Evolutionary conservation across 2,797 vertebrate genomes (phyloP).

Genomic region (Bovichtus diacanthus): DNA sequence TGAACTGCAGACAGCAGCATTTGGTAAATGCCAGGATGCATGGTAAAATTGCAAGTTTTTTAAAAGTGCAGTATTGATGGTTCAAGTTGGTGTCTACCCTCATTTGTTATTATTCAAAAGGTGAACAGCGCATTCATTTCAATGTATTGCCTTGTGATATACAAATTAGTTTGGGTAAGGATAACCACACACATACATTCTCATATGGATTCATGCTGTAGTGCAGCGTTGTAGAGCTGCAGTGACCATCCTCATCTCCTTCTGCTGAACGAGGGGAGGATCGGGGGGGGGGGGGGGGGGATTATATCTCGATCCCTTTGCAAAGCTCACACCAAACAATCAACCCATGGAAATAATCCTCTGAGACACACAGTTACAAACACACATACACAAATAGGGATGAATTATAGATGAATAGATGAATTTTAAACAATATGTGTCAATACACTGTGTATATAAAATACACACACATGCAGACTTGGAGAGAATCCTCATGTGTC

Average conservation of each 20-base stretch:
- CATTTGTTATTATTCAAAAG: not conserved
- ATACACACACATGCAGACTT: not conserved
- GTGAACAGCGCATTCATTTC: not conserved
- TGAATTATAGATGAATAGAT: too few species aligned
- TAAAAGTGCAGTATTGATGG: too few species aligned
- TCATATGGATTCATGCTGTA: not conserved
- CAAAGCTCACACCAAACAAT: slow-evolving; percentile 87
- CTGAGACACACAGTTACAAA: slow-evolving; percentile 53
- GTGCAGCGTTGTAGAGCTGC: slow-evolving; percentile 10
- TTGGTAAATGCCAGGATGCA: not conserved
- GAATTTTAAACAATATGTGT: slow-evolving; percentile 18
- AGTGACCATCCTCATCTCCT: slow-evolving; percentile 46
- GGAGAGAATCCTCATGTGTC: not conserved
- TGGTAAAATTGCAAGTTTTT: not conserved
- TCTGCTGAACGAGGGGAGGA: slow-evolving; percentile 34
- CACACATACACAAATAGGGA: slow-evolving; percentile 32
- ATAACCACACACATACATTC: not conserved
- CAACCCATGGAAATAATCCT: slow-evolving; percentile 81
- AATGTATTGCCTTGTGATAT: not conserved
- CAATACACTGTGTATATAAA: slow-evolving; percentile 5
- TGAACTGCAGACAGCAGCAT: too few species aligned
- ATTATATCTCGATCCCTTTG: slow-evolving; percentile 83
- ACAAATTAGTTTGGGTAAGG: not conserved
- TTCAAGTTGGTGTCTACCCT: not conserved
- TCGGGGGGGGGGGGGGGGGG: slow-evolving; percentile 49